Evolutionary conservation across 2,888 invertebrate genomes (phyloP).

Genomic region (Xanthorhoe designata): DNA sequence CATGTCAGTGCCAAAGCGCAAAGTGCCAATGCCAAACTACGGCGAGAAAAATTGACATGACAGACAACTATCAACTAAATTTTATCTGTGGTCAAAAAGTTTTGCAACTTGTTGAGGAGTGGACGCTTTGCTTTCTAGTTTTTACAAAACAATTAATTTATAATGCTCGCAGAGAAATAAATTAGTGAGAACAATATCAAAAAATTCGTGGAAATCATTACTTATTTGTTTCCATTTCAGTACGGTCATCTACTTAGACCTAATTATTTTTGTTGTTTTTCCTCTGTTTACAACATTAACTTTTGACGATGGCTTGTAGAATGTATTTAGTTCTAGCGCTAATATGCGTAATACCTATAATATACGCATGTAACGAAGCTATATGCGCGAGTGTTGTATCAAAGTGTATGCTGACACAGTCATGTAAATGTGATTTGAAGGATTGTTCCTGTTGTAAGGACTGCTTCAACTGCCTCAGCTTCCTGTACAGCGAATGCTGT

Average conservation of each 20-base stretch:
- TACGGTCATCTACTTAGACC: neutral
- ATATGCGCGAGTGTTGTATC: slow-evolving; percentile 98
- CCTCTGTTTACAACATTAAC: slow-evolving; percentile 53
- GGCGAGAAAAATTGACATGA: neutral
- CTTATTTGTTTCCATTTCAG: neutral
- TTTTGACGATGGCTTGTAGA: slow-evolving; percentile 69
- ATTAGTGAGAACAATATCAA: neutral
- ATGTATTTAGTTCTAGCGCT: slow-evolving; percentile 66
- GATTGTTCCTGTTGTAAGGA: slow-evolving; percentile 98
- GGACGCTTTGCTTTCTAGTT: neutral
- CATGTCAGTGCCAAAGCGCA: too few relatives aligned
- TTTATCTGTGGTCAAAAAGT: neutral
- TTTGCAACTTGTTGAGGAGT: neutral
- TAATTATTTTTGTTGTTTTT: slow-evolving; percentile 55
- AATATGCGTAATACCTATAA: slow-evolving; percentile 69
- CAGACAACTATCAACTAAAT: too few relatives aligned
- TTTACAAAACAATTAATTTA: neutral
- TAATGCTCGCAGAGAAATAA: too few relatives aligned
- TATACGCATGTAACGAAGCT: slow-evolving; percentile 93
- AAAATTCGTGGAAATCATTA: neutral
- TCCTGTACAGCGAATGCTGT: slow-evolving; percentile 97
- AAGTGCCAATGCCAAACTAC: too few relatives aligned
- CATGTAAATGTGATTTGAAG: slow-evolving; percentile 97
- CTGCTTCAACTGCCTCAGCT: slow-evolving; percentile 95
- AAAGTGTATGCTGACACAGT: slow-evolving; percentile 98